phyloP scores from a whole-genome alignment of 64 coral and sea anemone genomes.

The Montipora cactus region DNA sequence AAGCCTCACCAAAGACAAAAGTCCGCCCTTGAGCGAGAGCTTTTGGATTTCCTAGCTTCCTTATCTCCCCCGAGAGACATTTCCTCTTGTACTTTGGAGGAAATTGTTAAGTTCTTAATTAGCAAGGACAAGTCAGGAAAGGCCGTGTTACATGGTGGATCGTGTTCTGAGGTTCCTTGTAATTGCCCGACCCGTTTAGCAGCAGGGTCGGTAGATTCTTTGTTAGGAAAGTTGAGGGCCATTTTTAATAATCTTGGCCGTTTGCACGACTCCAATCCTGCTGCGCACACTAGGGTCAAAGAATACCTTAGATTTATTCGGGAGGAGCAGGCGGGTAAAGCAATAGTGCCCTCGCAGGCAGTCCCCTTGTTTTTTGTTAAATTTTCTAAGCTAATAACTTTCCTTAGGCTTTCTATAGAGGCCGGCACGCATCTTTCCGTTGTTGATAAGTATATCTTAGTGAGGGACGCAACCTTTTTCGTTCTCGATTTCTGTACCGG shows the following conservation, averaged over 20 bases:
- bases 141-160: no score
- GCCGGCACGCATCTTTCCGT: not conserved
- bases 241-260: slow-evolving; percentile 42
- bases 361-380: slow-evolving; percentile 49
- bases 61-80: no score
- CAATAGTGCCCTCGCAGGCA: slow-evolving; percentile 7
- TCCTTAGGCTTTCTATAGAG: not conserved
- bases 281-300: slow-evolving; percentile 42
- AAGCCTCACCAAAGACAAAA: no score
- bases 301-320: slow-evolving; percentile 42
- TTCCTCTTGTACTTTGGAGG: no score
- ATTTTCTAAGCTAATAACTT: slow-evolving; percentile 6
- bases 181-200: slow-evolving; percentile 39
- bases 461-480: not conserved
- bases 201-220: not conserved
- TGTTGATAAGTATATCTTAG: slow-evolving; percentile 56
- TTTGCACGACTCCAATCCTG: slow-evolving; percentile 32
- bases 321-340: slow-evolving; percentile 16
- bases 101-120: no score
- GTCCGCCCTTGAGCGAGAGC: no score
- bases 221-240: not conserved
- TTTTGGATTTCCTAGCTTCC: no score
- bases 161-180: no score
- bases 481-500: no score
- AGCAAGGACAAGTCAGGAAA: no score